phyloP scores from a whole-genome alignment of 2,888 invertebrate genomes.

The Diabrotica balteata region DNA sequence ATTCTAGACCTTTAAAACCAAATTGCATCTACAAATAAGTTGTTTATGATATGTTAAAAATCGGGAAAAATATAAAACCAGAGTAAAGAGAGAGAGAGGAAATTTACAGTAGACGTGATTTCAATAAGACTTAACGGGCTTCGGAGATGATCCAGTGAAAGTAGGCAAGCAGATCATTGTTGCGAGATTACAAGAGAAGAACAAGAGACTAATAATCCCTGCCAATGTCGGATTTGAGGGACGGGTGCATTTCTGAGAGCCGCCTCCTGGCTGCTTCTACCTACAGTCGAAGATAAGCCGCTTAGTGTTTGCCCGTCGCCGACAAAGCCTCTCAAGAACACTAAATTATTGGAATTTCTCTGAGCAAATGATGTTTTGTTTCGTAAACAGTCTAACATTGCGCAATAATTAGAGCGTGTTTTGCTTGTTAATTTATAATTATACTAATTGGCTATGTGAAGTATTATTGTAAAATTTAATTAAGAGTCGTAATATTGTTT shows the following conservation, averaged over 20 bases:
- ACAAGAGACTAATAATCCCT: constrained; percentile 54
- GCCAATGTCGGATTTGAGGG: constrained; percentile 49
- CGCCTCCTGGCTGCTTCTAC: constrained; percentile 18
- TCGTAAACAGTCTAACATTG: background rate
- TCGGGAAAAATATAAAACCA: constrained; percentile 2
- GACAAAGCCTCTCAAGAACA: constrained; percentile 38
- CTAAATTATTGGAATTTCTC: constrained; percentile 32
- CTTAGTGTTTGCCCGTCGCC: constrained; percentile 33
- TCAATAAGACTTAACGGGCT: constrained; percentile 41
- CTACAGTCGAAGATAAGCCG: constrained; percentile 35
- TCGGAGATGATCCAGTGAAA: constrained; percentile 37
- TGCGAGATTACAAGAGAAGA: constrained; percentile 40
- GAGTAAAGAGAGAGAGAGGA: constrained; percentile 1
- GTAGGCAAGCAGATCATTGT: constrained; percentile 33
- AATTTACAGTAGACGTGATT: constrained; percentile 19
- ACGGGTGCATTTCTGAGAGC: constrained; percentile 37
- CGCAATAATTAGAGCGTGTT: background rate
- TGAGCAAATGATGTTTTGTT: constrained; percentile 1
- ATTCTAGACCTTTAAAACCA: too few relatives aligned
- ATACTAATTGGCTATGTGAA: too few relatives aligned
- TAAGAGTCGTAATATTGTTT: too few relatives aligned
- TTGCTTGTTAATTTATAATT: background rate
- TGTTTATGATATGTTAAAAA: background rate
- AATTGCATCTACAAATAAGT: too few relatives aligned
- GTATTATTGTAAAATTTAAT: too few relatives aligned